A percentile compares a stretch with the other conserved stretches of the same genome.
phyloP scores from a whole-genome alignment of 1,140 invertebrate species.

The Drosophila serrata region DNA sequence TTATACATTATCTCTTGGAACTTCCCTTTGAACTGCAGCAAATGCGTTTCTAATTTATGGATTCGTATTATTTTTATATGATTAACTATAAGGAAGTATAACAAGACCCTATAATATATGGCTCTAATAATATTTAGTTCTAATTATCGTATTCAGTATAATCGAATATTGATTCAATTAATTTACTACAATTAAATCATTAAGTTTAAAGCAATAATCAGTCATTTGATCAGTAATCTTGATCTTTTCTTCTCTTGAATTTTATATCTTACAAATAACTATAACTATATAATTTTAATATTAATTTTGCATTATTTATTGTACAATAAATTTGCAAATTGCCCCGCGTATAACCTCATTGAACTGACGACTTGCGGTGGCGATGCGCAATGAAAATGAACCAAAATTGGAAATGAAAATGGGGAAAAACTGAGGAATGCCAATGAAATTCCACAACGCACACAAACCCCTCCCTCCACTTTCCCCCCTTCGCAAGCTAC shows the following conservation, averaged over 20 bases:
- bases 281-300: too few species aligned
- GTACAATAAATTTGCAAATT: not conserved
- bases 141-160: too few species aligned
- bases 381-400: slow-evolving; percentile 38
- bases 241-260: too few species aligned
- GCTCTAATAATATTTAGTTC: too few species aligned
- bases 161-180: too few species aligned
- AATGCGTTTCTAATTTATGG: not conserved
- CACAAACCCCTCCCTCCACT: slow-evolving; percentile 7
- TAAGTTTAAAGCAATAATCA: too few species aligned
- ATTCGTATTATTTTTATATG: not conserved
- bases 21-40: not conserved
- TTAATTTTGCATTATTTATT: not conserved
- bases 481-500: not conserved
- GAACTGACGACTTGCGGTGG: slow-evolving; percentile 15
- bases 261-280: too few species aligned
- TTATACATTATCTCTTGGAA: not conserved
- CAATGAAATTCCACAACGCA: slow-evolving; percentile 75
- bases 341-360: slow-evolving; percentile 10
- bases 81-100: too few species aligned
- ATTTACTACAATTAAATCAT: too few species aligned
- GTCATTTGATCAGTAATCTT: too few species aligned
- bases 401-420: slow-evolving; percentile 58
- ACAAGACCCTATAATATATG: not conserved
- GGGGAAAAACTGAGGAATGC: slow-evolving; percentile 56